Evolutionary conservation across 2,797 vertebrate genomes (phyloP).

Genomic region (Amblyopsis hoosieri): DNA sequence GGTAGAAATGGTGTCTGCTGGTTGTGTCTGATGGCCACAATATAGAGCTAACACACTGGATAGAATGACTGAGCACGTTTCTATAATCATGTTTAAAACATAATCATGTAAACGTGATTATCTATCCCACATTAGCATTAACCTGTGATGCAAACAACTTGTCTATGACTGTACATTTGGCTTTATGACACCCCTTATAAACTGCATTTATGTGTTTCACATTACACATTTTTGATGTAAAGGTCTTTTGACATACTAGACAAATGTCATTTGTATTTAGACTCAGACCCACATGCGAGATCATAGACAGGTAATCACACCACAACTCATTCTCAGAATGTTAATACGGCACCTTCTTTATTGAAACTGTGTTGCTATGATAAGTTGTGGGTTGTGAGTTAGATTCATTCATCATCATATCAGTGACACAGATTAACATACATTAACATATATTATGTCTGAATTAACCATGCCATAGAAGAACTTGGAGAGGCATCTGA

Average conservation of each 20-base stretch:
- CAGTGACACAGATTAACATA: constrained; percentile 83
- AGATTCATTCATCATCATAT: constrained; percentile 79
- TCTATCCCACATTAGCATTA: too few species aligned
- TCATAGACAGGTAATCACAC: not conserved
- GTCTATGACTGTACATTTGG: too few species aligned
- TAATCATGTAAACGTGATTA: too few species aligned
- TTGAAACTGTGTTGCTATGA: constrained; percentile 53
- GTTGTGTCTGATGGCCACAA: too few species aligned
- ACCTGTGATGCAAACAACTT: too few species aligned
- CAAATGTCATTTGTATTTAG: constrained; percentile 4
- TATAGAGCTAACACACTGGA: too few species aligned
- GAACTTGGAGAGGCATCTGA: constrained; percentile 72
- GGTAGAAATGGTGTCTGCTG: too few species aligned
- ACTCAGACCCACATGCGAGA: constrained; percentile 5
- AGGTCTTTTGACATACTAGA: too few species aligned
- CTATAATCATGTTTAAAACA: too few species aligned
- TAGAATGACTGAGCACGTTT: too few species aligned
- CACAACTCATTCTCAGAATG: constrained; percentile 43
- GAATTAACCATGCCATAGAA: constrained; percentile 71
- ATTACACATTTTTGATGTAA: too few species aligned
- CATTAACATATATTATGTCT: constrained; percentile 79
- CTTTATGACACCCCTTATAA: not conserved
- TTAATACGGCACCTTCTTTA: constrained; percentile 58
- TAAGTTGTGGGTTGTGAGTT: constrained; percentile 73
- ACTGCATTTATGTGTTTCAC: not conserved